phyloP scores from a whole-genome alignment of 2,888 invertebrate species.

The Cephus pygmeus region DNA sequence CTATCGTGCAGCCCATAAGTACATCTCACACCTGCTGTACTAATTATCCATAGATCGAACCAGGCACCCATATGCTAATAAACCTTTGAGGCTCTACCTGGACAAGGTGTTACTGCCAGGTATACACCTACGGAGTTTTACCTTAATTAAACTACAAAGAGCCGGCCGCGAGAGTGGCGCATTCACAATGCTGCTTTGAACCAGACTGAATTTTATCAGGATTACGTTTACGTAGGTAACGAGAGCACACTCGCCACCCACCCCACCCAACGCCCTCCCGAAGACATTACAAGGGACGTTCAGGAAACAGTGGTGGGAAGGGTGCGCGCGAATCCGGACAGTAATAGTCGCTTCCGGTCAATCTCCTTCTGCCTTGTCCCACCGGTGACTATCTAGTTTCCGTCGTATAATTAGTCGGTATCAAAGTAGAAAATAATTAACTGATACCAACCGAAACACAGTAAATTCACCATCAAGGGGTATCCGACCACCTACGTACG shows the following conservation, averaged over 20 bases:
- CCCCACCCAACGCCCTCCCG: no score
- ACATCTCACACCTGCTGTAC: neutral
- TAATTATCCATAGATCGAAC: neutral
- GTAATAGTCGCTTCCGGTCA: constrained; percentile 39
- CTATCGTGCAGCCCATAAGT: neutral
- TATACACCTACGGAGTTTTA: neutral
- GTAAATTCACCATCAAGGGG: neutral
- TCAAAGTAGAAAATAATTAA: constrained; percentile 49
- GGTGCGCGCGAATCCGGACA: neutral
- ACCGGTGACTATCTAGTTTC: constrained; percentile 47
- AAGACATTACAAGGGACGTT: neutral
- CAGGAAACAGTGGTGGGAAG: neutral
- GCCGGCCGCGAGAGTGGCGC: neutral
- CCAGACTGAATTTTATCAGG: neutral
- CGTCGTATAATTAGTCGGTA: constrained; percentile 52
- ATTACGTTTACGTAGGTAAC: neutral
- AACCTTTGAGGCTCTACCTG: neutral
- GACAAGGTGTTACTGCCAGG: neutral
- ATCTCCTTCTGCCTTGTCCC: constrained; percentile 27
- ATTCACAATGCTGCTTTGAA: neutral
- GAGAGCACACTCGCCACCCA: neutral
- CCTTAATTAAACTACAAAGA: neutral
- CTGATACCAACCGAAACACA: constrained; percentile 31
- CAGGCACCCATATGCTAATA: neutral
- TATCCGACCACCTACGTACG: neutral